Evolutionary conservation across 2,888 invertebrate genomes (phyloP).

Genomic region (Blastobasis lacticolella): DNA sequence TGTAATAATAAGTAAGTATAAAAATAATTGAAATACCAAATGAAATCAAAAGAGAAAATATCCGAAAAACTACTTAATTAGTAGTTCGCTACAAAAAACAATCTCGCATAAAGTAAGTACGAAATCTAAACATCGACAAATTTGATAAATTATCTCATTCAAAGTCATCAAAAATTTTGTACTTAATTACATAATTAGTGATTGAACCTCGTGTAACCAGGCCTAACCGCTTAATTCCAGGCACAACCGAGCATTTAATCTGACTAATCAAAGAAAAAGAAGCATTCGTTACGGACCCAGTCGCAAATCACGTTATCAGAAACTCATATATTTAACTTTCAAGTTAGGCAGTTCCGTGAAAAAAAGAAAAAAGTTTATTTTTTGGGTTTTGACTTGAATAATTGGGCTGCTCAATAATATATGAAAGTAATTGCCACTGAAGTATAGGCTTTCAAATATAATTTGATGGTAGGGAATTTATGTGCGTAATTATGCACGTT

Average conservation of each 20-base stretch:
- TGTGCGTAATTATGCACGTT: not conserved
- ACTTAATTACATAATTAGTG: too few relatives aligned
- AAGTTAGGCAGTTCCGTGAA: not conserved
- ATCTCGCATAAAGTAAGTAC: too few relatives aligned
- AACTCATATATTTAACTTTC: conserved; percentile 4
- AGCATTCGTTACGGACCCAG: conserved; percentile 1
- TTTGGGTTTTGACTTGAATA: not conserved
- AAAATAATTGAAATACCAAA: too few relatives aligned
- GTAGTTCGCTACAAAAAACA: too few relatives aligned
- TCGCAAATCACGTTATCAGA: conserved; percentile 6
- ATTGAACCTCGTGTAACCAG: too few relatives aligned
- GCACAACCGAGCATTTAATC: not conserved
- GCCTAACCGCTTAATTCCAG: too few relatives aligned
- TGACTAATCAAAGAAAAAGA: conserved; percentile 1
- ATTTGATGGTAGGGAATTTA: not conserved
- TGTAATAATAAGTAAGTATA: too few relatives aligned
- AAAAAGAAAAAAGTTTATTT: not conserved
- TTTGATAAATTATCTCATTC: too few relatives aligned
- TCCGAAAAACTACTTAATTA: too few relatives aligned
- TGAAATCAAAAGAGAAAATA: too few relatives aligned
- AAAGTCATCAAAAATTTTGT: too few relatives aligned
- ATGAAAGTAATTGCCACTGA: not conserved
- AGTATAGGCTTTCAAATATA: not conserved
- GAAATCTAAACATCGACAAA: too few relatives aligned
- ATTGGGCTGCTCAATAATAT: not conserved